Evolutionary conservation across 2,888 invertebrate genomes (phyloP), one percentile per base, ranked within the genome.

Genomic region (Imbricaverruca yamaguchii): DNA sequence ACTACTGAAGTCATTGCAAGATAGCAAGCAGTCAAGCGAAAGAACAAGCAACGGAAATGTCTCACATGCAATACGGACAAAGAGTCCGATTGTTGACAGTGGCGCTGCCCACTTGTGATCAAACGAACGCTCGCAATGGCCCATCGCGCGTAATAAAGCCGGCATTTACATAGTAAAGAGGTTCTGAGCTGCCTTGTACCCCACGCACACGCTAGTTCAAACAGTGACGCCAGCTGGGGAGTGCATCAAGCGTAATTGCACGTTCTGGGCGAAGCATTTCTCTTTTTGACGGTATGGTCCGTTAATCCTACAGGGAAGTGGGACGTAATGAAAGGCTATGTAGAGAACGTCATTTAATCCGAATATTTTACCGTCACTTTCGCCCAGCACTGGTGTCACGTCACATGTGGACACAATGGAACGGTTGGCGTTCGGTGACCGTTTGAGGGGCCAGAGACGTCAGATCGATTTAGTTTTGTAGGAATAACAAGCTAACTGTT

Each of bases 91-190:
- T 67, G 67, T 67, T 67, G 67, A 25, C 67, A 65, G 65, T 11
- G 23, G 10, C 9, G 9, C n/a, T 18, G 0, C 25, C 25, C 67
- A 12, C 13, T 25, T 67, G n/a, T 67, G 67, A 25, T 67, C 67
- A 67, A 12, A 23, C n/a, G 67, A 13, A 67, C 25, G 67, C 67
- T 25, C 13, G 25, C 67, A 25, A 25, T 25, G 12, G 25, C 67
- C 13, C 4, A 4, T 25, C n/a, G 25, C 67, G n/a, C 67, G 13
- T 25, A 25, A 25, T 25, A 67, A 67, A 67, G 67, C 67, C 8
- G 4, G 25, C 67, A 67, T 67, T 67, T 25, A 23, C 67, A 67
- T 67, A 67, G 67, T 25, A 67, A 67, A 67, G 67, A 67, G 67
- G 25, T 25, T 4, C 67, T 39, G 39, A 9, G 61, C 18, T 18